Evolutionary conservation across 2,113 vertebrate genomes (phyloP), one percentile per base, ranked within the genome.

Genomic region (Eptatretus burgeri): DNA sequence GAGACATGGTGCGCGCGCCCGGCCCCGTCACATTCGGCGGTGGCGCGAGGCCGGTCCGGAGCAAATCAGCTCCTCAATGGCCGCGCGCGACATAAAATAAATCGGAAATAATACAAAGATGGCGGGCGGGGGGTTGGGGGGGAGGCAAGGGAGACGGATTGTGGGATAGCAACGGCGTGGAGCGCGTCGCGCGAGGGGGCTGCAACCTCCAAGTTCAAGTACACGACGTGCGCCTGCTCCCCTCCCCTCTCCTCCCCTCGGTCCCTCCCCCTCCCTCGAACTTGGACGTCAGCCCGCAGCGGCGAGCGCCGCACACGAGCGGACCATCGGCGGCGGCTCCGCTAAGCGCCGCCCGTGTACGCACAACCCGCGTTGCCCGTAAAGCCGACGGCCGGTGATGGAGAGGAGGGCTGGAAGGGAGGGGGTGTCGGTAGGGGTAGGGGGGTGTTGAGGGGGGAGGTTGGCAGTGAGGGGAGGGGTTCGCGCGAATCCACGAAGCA

Each of bases 31-130:
- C 71, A 60, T 60, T 41, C 56, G 56, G 19, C 56, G 56, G 27
- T 41, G 11, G 56, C 78, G 73, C 76, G 78, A 75, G 77, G 79
- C 78, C 78, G 77, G 80, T 91, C 82, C 86, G 81, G 80, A 81
- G 83, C 80, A 84, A 88, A 86, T 81, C 78, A 87, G 85, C 91
- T 88, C 87, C 88, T 88, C 84, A 85, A 83, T 77, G 81, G 83
- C 84, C 82, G 83, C 56, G 56, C 56, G 81, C 87, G 89, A 93
- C 89, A 94, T 91, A 82, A 83, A 87, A 88, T 85, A 85, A 93
- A 93, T 93, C 84, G 93, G 82, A 87, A 95, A 93, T 89, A 85
- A 88, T 82, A 88, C 80, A 89, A 94, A 93, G 85, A 93, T 85
- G 82, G 87, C 84, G 84, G 82, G 78, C 81, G 81, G 82, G 82